A percentile compares a stretch with the other conserved stretches of the same genome.
phyloP scores from a whole-genome alignment of 2,113 vertebrate species.

The Platichthys flesus region DNA sequence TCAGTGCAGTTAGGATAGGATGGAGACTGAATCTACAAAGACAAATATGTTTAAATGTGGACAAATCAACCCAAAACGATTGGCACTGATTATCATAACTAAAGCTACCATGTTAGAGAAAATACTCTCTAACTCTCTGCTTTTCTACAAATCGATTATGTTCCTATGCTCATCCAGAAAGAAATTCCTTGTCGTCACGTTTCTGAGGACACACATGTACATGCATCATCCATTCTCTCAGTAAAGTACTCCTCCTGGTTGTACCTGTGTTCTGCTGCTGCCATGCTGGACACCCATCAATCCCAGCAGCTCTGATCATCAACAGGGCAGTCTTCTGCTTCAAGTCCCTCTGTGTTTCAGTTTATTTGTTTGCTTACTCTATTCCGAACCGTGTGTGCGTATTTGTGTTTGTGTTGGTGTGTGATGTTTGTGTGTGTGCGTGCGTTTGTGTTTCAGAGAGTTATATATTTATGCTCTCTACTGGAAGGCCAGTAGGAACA shows the following conservation, averaged over 20 bases:
- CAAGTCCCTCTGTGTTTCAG: conserved; percentile 10
- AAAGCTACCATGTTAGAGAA: not conserved
- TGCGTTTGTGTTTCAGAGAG: conserved; percentile 10
- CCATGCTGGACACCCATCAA: conserved; percentile 68
- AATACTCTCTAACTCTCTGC: no score
- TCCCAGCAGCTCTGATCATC: conserved; percentile 19
- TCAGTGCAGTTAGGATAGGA: not conserved
- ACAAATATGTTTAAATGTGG: not conserved
- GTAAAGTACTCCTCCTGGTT: not conserved
- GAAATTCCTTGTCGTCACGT: not conserved
- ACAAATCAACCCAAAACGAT: not conserved
- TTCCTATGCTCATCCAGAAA: not conserved
- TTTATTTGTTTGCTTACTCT: conserved; percentile 19
- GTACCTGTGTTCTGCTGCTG: conserved; percentile 67
- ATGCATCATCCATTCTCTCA: conserved; percentile 6
- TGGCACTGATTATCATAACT: not conserved
- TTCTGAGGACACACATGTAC: conserved; percentile 7
- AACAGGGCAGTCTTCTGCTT: conserved; percentile 11
- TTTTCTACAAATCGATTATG: not conserved
- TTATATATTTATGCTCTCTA: conserved; percentile 68
- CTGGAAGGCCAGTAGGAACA: conserved; percentile 96
- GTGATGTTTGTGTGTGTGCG: not conserved
- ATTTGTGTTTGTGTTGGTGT: not conserved
- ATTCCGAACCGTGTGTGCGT: not conserved
- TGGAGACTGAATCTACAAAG: not conserved